phyloP scores from a whole-genome alignment of 2,113 vertebrate species.

The Pangasianodon hypophthalmus region DNA sequence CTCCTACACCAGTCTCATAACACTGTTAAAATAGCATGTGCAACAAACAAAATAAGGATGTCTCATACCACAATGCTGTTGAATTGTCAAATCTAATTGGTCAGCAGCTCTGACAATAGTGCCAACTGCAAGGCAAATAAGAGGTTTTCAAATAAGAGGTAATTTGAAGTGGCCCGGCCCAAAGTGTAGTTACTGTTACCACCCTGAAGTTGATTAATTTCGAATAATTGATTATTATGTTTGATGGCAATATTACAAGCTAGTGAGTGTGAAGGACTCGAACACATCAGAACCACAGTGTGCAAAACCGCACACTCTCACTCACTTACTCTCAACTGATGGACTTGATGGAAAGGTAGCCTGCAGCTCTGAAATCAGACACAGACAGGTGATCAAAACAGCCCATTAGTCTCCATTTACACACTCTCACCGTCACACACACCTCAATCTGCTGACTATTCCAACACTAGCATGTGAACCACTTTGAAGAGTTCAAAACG shows the following conservation, averaged over 20 bases:
- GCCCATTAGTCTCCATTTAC: constrained; percentile 66
- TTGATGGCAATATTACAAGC: neutral
- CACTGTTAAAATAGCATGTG: neutral
- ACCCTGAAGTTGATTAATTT: neutral
- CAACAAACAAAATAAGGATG: neutral
- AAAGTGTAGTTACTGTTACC: neutral
- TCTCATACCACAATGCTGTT: neutral
- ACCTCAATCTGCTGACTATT: constrained; percentile 49
- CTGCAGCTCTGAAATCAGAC: constrained; percentile 69
- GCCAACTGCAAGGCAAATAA: neutral
- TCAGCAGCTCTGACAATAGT: neutral
- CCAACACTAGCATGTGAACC: constrained; percentile 37
- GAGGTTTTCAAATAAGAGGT: neutral
- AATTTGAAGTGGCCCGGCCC: neutral
- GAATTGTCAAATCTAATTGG: neutral
- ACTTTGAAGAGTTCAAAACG: constrained; percentile 49
- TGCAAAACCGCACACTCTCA: constrained; percentile 26
- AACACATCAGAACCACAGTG: constrained; percentile 37
- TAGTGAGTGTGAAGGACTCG: neutral
- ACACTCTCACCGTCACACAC: constrained; percentile 78
- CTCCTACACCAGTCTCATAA: neutral
- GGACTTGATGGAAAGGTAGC: constrained; percentile 65
- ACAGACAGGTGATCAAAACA: constrained; percentile 79
- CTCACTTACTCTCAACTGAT: constrained; percentile 45
- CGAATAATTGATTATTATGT: neutral